Conservation (phyloP, 2,113 vertebrate genomes). For the Carassius carassius region DNA sequence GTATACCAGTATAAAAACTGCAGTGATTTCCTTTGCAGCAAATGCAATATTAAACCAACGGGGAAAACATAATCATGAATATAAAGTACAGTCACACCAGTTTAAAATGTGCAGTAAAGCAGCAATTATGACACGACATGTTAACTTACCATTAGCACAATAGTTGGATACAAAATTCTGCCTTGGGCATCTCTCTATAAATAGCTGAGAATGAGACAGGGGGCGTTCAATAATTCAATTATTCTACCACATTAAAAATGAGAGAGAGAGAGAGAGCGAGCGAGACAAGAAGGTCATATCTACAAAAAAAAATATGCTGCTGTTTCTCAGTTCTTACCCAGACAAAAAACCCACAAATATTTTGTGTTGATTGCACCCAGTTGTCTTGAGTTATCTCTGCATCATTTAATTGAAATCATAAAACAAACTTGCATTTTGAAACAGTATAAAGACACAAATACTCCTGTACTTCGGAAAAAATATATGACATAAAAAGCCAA, state of each 20-base stretch:
- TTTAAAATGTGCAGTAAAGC: neutral
- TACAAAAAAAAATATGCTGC: slow-evolving; percentile 5
- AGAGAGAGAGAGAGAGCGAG: slow-evolving; percentile 1
- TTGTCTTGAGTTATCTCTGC: neutral
- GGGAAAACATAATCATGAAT: neutral
- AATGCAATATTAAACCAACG: neutral
- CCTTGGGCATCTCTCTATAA: slow-evolving; percentile 29
- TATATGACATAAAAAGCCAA: too few species aligned
- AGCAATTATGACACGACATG: slow-evolving; percentile 13
- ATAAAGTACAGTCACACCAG: neutral
- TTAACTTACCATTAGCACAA: neutral
- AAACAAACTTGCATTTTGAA: neutral
- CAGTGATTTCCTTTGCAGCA: neutral
- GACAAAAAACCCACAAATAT: neutral
- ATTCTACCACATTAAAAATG: slow-evolving; percentile 46
- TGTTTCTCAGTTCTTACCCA: slow-evolving; percentile 6
- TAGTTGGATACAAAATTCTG: slow-evolving; percentile 17
- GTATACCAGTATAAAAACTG: neutral
- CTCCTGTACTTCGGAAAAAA: too few species aligned
- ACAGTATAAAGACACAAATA: neutral
- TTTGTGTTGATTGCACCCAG: neutral
- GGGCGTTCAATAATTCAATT: slow-evolving; percentile 43
- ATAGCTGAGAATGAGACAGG: slow-evolving; percentile 30
- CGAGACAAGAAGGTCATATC: neutral
- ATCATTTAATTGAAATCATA: neutral